A percentile compares a stretch with the other conserved stretches of the same genome.
phyloP scores from a whole-genome alignment of 30 jellyfish, hydroid and myxozoan species.

The Phacellophora camtschatica region DNA sequence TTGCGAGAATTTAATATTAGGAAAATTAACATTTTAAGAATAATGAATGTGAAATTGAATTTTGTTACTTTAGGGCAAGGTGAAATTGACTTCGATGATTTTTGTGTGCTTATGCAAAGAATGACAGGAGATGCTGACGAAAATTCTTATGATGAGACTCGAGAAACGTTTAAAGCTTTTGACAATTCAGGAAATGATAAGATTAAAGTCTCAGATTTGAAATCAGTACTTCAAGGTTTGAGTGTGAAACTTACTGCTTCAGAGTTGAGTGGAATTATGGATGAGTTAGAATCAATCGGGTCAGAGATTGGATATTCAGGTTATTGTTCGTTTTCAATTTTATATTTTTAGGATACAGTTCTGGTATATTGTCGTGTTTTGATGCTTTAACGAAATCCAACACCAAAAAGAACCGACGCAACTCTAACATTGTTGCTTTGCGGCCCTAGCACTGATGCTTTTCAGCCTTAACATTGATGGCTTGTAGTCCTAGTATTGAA shows the following conservation, averaged over 20 bases:
- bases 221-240: constrained; percentile 36
- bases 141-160: constrained; percentile 55
- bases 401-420: no score
- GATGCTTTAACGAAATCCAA: no score
- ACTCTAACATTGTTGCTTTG: no score
- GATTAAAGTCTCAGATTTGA: constrained; percentile 50
- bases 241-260: constrained; percentile 51
- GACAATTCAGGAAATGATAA: constrained; percentile 52
- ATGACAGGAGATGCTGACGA: constrained; percentile 54
- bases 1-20: no score
- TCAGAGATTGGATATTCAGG: constrained; percentile 39
- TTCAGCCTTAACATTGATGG: no score
- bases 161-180: constrained; percentile 61
- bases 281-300: constrained; percentile 40
- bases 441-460: no score
- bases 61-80: constrained; percentile 45
- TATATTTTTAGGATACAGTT: not conserved
- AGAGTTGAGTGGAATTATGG: constrained; percentile 52
- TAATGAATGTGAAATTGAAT: no score
- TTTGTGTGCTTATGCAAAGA: constrained; percentile 62
- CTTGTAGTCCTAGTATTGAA: no score
- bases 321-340: not conserved
- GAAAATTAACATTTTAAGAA: no score
- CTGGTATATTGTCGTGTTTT: not conserved
- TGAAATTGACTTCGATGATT: constrained; percentile 62